Conservation (phyloP, 2,888 invertebrate genomes). For the Eristalis pertinax region DNA sequence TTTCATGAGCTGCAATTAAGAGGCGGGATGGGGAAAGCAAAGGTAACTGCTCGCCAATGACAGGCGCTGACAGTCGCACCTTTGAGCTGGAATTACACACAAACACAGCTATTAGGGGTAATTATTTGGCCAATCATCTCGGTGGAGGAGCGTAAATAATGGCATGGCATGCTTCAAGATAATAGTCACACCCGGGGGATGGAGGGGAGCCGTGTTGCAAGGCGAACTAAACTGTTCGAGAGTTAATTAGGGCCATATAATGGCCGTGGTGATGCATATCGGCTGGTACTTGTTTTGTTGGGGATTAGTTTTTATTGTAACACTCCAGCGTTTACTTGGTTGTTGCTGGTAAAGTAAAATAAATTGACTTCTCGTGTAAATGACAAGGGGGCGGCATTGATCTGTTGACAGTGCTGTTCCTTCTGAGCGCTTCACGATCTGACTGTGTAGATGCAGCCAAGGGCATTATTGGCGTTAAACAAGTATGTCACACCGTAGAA, state of each 20-base stretch:
- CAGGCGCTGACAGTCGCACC: background rate
- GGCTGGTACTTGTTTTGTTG: background rate
- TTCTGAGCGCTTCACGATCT: background rate
- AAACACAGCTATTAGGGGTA: constrained; percentile 5
- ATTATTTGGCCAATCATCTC: constrained; percentile 1
- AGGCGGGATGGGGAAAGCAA: background rate
- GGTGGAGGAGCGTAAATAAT: constrained; percentile 11
- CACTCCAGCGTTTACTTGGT: background rate
- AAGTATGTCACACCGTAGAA: too few relatives aligned
- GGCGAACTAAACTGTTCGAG: background rate
- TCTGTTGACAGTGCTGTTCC: background rate
- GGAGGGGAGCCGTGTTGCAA: background rate
- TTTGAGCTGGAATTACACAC: background rate
- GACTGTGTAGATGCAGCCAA: too few relatives aligned
- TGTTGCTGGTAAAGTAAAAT: background rate
- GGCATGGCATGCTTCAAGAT: constrained; percentile 3
- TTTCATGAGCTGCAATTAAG: background rate
- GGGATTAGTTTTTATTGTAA: background rate
- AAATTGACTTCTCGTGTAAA: background rate
- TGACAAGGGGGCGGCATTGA: background rate
- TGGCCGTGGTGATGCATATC: background rate
- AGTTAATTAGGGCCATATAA: constrained; percentile 11
- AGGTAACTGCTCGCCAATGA: background rate
- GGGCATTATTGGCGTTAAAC: too few relatives aligned
- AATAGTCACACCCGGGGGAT: background rate